phyloP scores from a whole-genome alignment of 2,797 vertebrate species.

The Hipposideros larvatus region DNA sequence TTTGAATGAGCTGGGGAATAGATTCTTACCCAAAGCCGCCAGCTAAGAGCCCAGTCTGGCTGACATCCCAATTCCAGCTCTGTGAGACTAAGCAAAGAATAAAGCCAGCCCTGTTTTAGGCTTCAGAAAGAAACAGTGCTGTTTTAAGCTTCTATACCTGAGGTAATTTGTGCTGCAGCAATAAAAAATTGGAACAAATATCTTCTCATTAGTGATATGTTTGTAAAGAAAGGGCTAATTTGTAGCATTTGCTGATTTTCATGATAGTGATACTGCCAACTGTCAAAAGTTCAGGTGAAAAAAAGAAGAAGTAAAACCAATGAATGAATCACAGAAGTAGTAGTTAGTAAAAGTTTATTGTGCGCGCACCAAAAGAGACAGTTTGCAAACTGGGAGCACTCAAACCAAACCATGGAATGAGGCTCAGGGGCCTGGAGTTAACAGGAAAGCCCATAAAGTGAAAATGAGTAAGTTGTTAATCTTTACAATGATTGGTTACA shows the following conservation, averaged over 20 bases:
- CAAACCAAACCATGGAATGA: neutral
- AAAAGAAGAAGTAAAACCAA: neutral
- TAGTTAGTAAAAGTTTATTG: neutral
- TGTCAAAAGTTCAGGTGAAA: neutral
- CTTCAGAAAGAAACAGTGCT: neutral
- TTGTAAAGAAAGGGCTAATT: neutral
- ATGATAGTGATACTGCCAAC: neutral
- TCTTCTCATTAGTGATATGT: neutral
- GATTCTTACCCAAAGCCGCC: neutral
- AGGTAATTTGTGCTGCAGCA: neutral
- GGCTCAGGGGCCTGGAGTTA: neutral
- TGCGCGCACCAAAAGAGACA: neutral
- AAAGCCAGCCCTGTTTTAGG: neutral
- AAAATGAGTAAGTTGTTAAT: neutral
- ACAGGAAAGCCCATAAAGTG: neutral
- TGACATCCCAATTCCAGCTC: neutral
- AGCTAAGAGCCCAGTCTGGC: neutral
- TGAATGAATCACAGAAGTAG: neutral
- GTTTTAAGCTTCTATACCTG: neutral
- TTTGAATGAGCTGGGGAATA: neutral
- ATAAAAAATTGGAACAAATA: neutral
- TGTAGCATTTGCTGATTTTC: neutral
- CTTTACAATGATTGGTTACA: neutral
- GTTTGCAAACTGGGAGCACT: neutral
- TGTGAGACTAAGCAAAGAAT: neutral